These are phyloP conservation scores for Pithys albifrons DNA, from an alignment of 2,113 vertebrate species.

Conservation along the genomic window DNA sequence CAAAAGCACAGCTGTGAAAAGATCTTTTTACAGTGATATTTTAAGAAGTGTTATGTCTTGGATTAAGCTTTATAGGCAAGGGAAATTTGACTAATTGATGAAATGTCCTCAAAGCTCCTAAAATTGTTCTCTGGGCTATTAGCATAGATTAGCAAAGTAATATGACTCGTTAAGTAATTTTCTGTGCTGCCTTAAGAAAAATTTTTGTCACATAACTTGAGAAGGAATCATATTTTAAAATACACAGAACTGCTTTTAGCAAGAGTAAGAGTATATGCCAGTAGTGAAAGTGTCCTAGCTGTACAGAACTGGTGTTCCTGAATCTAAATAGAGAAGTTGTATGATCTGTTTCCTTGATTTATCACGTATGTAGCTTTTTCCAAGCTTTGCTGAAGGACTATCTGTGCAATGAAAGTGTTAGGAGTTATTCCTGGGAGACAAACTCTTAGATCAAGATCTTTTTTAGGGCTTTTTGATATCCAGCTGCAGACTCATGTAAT, in stretches of 20 bases:
- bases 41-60: background rate
- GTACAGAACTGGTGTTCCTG: background rate
- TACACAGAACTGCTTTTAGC: background rate
- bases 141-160: slow-evolving; percentile 39
- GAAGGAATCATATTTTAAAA: background rate
- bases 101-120: slow-evolving; percentile 48
- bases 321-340: background rate
- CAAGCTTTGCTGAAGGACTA: background rate
- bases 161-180: slow-evolving; percentile 14
- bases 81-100: slow-evolving; percentile 50
- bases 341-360: background rate
- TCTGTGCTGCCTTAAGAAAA: slow-evolving; percentile 34
- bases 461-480: background rate
- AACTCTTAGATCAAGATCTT: background rate
- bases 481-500: background rate
- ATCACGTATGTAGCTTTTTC: background rate
- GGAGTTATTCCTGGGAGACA: background rate
- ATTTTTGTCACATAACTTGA: background rate
- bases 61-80: slow-evolving; percentile 26
- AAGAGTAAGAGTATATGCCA: background rate
- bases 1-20: background rate
- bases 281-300: background rate
- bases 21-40: background rate
- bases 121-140: slow-evolving; percentile 53
- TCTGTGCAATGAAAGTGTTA: background rate